Percentiles rank a stretch among this genome's conserved stretches.
Evolutionary conservation across 53 echinoderm and acorn worm species (phyloP).

Genomic region (Temnopleurus reevesii): DNA sequence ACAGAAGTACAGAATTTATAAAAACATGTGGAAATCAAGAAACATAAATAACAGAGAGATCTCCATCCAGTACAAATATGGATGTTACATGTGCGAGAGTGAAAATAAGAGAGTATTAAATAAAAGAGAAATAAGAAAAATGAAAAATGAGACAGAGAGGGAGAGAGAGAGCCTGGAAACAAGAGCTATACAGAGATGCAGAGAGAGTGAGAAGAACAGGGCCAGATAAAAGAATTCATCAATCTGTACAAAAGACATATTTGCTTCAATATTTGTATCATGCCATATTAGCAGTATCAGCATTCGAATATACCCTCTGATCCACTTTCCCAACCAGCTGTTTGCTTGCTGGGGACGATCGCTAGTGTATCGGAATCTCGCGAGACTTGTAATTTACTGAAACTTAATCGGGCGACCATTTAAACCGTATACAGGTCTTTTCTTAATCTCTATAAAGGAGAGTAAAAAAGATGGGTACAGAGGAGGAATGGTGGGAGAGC

Average conservation of each 20-base stretch:
- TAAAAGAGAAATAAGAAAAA: no score
- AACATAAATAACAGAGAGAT: no score
- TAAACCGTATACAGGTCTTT: constrained; percentile 16
- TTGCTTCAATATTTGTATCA: constrained; percentile 14
- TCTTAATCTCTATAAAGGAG: neutral
- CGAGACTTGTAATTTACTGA: constrained; percentile 58
- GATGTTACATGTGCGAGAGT: no score
- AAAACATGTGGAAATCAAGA: no score
- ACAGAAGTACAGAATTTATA: no score
- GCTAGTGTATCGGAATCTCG: constrained; percentile 44
- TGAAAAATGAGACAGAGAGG: no score
- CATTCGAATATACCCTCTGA: neutral
- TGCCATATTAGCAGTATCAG: constrained; percentile 5
- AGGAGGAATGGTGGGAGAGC: neutral
- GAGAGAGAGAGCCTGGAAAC: no score
- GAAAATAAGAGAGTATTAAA: no score
- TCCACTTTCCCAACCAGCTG: constrained; percentile 6
- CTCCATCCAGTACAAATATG: no score
- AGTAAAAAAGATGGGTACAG: neutral
- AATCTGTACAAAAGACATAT: neutral
- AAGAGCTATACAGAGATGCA: no score
- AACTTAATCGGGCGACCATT: constrained; percentile 45
- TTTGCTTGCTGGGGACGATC: neutral
- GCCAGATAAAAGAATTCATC: no score
- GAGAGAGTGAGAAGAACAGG: no score